Conservation (phyloP, 2,888 invertebrate species). For the Thera obeliscata region DNA sequence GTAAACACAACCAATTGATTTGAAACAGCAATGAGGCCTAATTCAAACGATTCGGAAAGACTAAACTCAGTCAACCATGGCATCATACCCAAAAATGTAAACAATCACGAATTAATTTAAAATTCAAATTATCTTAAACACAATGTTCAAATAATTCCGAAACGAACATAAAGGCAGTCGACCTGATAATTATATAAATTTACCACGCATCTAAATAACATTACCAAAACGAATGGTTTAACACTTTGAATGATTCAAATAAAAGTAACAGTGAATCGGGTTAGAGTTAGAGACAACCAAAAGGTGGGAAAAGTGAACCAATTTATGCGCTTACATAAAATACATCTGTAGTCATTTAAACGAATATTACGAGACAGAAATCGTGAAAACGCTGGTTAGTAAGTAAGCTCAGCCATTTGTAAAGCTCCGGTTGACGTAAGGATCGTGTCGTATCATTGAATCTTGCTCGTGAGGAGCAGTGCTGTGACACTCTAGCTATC, state of each 20-base stretch:
- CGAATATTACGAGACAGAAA: constrained; percentile 22
- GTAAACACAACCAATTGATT: constrained; percentile 2
- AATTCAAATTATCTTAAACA: constrained; percentile 22
- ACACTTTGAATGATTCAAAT: not conserved
- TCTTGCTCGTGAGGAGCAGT: constrained; percentile 29
- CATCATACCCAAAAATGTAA: constrained; percentile 23
- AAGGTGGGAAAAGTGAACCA: not conserved
- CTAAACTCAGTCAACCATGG: constrained; percentile 11
- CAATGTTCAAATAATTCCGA: constrained; percentile 8
- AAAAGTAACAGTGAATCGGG: not conserved
- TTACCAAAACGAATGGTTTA: not conserved
- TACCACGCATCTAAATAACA: not conserved
- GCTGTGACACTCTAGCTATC: constrained; percentile 25
- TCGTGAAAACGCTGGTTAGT: constrained; percentile 24
- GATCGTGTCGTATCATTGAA: constrained; percentile 38
- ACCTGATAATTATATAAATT: not conserved
- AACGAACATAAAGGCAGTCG: constrained; percentile 8
- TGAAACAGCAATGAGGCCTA: constrained; percentile 10
- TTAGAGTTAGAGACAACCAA: not conserved
- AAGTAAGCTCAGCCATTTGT: constrained; percentile 31
- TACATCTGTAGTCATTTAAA: constrained; percentile 20
- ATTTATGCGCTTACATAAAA: constrained; percentile 4
- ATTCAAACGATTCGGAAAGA: constrained; percentile 9
- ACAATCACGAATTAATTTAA: constrained; percentile 28
- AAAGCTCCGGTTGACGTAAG: constrained; percentile 32